Percentiles rank a stretch among this genome's conserved stretches.
Evolutionary conservation across 2,797 vertebrate species (phyloP).

Genomic region (Mormyrops attenuatus): DNA sequence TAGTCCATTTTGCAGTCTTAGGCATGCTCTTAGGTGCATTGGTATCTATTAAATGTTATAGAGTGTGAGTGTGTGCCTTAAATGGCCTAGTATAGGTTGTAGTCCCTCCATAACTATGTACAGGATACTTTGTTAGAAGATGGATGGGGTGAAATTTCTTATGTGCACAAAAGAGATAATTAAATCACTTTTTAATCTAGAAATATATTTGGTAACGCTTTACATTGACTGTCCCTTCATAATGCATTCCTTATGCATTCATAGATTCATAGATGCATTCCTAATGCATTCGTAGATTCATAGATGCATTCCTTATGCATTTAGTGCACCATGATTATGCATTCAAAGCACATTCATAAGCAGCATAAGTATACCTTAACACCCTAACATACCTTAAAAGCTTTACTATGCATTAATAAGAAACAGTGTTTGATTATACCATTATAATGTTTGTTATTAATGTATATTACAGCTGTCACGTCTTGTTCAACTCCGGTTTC

Average conservation of each 20-base stretch:
- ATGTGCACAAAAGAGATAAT: not conserved
- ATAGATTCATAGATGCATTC: too few relatives aligned
- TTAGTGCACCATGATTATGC: not conserved
- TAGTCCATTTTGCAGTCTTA: not conserved
- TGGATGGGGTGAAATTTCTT: not conserved
- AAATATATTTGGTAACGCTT: not conserved
- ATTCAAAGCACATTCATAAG: not conserved
- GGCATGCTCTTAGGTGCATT: not conserved
- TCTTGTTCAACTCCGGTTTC: not conserved
- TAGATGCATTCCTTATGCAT: too few relatives aligned
- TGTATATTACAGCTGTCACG: not conserved
- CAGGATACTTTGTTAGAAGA: not conserved
- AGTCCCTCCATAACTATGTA: not conserved
- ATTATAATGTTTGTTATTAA: not conserved
- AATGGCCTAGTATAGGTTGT: not conserved
- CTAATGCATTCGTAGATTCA: too few relatives aligned
- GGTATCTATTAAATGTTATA: not conserved
- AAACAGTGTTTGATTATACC: not conserved
- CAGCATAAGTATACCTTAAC: not conserved
- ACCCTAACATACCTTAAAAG: not conserved
- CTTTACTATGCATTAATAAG: not conserved
- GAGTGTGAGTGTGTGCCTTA: not conserved
- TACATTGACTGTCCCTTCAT: not conserved
- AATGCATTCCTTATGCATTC: not conserved
- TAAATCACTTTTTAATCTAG: not conserved